A percentile compares a stretch with the other conserved stretches of the same genome.
These are phyloP conservation scores for Drosophila demipolita DNA, from an alignment of 2,888 invertebrate genomes.

Conservation along the genomic window DNA sequence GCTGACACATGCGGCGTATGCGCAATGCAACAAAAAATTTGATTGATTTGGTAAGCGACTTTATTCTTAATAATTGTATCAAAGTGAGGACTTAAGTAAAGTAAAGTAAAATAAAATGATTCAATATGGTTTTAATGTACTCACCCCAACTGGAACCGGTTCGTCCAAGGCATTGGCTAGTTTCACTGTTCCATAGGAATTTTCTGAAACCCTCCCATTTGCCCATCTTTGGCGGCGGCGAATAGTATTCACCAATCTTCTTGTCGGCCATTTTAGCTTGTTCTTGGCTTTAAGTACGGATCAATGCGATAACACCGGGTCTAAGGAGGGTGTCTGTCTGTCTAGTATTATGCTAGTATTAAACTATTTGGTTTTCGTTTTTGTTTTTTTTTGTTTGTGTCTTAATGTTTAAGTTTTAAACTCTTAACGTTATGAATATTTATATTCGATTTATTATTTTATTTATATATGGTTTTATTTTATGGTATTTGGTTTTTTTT, in stretches of 20 bases:
- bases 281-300: slow-evolving; percentile 45
- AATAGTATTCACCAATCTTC: slow-evolving; percentile 90
- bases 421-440: slow-evolving; percentile 64
- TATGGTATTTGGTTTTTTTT: slow-evolving; percentile 49
- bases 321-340: slow-evolving; percentile 50
- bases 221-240: slow-evolving; percentile 92
- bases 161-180: slow-evolving; percentile 95
- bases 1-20: slow-evolving; percentile 43
- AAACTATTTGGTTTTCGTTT: slow-evolving; percentile 56
- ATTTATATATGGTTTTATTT: slow-evolving; percentile 38
- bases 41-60: slow-evolving; percentile 40
- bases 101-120: not conserved
- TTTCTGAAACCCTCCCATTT: slow-evolving; percentile 93
- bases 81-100: slow-evolving; percentile 5
- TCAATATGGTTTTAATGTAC: slow-evolving; percentile 83
- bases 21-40: slow-evolving; percentile 33
- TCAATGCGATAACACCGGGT: slow-evolving; percentile 43
- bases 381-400: slow-evolving; percentile 32
- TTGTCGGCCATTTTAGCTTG: slow-evolving; percentile 89
- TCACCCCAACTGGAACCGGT: slow-evolving; percentile 98
- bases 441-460: slow-evolving; percentile 38
- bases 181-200: slow-evolving; percentile 97
- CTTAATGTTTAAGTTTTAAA: slow-evolving; percentile 58
- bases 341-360: slow-evolving; percentile 59
- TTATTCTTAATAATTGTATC: slow-evolving; percentile 10